A percentile compares a stretch with the other conserved stretches of the same genome.
These are phyloP conservation scores for Plodia interpunctella DNA, from an alignment of 1,140 invertebrate species.

Conservation along the genomic window DNA sequence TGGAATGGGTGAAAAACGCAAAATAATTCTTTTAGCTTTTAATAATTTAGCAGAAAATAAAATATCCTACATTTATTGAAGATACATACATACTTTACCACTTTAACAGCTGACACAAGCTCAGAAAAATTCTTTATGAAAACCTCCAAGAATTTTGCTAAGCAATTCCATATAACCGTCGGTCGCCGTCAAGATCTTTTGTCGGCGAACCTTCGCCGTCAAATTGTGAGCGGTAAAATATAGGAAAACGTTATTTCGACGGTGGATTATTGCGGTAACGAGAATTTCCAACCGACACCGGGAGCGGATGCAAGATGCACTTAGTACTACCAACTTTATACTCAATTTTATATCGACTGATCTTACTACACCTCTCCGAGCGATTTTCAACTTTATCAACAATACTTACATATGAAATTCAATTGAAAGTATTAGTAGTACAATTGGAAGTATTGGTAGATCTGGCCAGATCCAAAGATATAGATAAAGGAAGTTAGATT, in stretches of 20 bases:
- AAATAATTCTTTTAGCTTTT: too few relatives aligned
- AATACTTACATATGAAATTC: constrained; percentile 16
- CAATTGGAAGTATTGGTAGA: too few relatives aligned
- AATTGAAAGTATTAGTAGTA: background rate
- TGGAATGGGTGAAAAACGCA: too few relatives aligned
- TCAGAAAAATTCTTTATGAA: too few relatives aligned
- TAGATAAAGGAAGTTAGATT: constrained; percentile 17
- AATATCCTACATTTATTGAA: too few relatives aligned
- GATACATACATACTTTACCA: too few relatives aligned
- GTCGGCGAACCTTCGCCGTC: constrained; percentile 1
- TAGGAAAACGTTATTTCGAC: constrained; percentile 40
- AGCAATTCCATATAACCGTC: background rate
- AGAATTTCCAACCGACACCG: constrained; percentile 59
- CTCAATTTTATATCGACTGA: constrained; percentile 25
- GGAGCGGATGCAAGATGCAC: constrained; percentile 53
- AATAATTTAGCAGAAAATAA: too few relatives aligned
- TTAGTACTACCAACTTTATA: constrained; percentile 36
- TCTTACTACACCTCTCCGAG: constrained; percentile 5
- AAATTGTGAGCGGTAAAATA: constrained; percentile 43
- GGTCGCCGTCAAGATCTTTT: background rate
- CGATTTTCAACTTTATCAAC: constrained; percentile 21
- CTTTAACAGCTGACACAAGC: background rate
- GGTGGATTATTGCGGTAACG: constrained; percentile 59
- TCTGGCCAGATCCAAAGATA: background rate
- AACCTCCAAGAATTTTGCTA: background rate